A percentile compares a stretch with the other conserved stretches of the same genome.
Conservation (phyloP, 2,888 invertebrate genomes). For the Stegana nigrithorax region DNA sequence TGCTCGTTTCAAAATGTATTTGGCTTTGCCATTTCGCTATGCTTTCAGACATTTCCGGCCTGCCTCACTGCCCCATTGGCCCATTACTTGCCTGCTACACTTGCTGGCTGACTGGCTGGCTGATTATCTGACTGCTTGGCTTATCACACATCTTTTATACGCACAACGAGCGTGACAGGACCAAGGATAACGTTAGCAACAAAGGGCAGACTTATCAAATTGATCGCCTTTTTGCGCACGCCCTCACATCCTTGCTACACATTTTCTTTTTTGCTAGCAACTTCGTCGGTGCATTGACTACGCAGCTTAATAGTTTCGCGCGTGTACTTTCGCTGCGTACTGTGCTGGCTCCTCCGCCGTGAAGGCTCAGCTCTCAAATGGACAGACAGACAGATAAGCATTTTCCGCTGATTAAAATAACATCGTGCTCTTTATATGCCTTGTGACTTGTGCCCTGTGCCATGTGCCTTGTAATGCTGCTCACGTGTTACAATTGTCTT, state of each 20-base stretch:
- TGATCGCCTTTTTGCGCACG: slow-evolving; percentile 26
- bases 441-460: background rate
- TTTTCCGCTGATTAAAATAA: slow-evolving; percentile 52
- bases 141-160: slow-evolving; percentile 4
- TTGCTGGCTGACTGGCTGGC: background rate
- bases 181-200: background rate
- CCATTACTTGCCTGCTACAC: background rate
- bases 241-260: slow-evolving; percentile 13
- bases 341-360: no score
- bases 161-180: background rate
- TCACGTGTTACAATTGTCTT: slow-evolving; percentile 36
- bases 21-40: slow-evolving; percentile 58
- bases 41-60: slow-evolving; percentile 26
- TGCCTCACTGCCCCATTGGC: background rate
- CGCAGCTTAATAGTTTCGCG: slow-evolving; percentile 32
- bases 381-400: background rate
- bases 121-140: background rate
- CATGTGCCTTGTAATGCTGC: slow-evolving; percentile 42
- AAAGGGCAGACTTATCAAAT: slow-evolving; percentile 51
- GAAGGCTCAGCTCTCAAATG: background rate
- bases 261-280: no score
- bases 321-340: slow-evolving; percentile 33
- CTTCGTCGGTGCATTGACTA: slow-evolving; percentile 45
- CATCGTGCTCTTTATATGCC: slow-evolving; percentile 14
- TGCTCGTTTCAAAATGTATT: slow-evolving; percentile 61